Evolutionary conservation across 2,888 invertebrate genomes (phyloP), one percentile per base, ranked within the genome.

Genomic region (Hetaerina titia): DNA sequence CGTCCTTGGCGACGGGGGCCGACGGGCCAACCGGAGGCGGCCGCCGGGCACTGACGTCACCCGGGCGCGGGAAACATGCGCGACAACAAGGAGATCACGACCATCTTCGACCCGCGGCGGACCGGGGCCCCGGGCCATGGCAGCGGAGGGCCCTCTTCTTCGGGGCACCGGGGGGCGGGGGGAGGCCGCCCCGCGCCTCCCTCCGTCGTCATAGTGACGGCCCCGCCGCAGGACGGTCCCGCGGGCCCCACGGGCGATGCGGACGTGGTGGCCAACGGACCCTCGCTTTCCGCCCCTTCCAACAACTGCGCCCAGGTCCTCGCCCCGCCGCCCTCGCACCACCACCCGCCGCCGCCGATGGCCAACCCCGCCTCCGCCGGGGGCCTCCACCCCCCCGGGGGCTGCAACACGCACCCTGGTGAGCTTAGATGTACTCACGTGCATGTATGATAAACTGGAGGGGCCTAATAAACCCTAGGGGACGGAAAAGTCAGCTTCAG

Each of bases 31-130:
- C 22, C 69, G 9, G 69, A 8, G 22, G n/a, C 69, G 69, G 69
- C 69, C 69, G 69, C 69, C 69, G 69, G 69, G n/a, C 69, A 22
- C 69, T 69, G 69, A 69, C 69, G 69, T 69, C 60, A 90, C 60
- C 90, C 90, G n/a, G 94, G 31, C 22, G 64, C 57, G 56, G 9
- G 8, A 13, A 95, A 45, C n/a, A 95, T 95, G 95, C 95, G 98
- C 96, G 98, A 98, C 97, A 98, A 98, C 96, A 74, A 92, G 69
- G 98, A 98, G 96, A 97, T 98, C 97, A 98, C 98, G 96, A 98
- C 98, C 96, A 98, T 98, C 96, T 98, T 98, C 97, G 98, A 98
- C 97, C 98, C 98, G 89, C 98, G 98, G 96, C 97, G 98, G 96
- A 98, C 98, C 95, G 97, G 98, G 95, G 97, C 98, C 95, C 98